Base-by-base conservation (phyloP, 1,140 invertebrate species). In the Anadara kagoshimensis region DNA sequence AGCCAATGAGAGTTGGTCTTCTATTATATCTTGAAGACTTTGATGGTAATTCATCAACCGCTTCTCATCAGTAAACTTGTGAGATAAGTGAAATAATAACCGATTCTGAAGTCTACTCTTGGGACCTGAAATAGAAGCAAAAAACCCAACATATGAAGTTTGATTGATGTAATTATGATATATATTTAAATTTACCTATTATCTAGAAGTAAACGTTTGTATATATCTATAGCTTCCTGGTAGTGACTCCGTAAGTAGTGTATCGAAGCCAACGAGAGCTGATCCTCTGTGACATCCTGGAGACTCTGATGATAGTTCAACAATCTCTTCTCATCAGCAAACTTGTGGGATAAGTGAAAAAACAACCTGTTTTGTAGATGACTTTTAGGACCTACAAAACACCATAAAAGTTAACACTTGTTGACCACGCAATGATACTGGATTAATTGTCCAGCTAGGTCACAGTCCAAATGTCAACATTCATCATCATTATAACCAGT, bases 211-310 rank as follows among this genome's bases (percentile, higher is more conserved):
- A 99, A 93, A 76, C 96, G 93, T 89, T 99, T 99, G 86, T 99
- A 99, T 78, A 99, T 97, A 89, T 99, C 98, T 79, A 99, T 99
- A 26, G 98, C 97, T 90, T 99, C 98, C 89, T 99, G 97, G 89
- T 98, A 99, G 88, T 99, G 97, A 47, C 94, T 94, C 47, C 97
- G 91, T 54, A 99, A 91, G 87, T 98, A 99, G 88, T 99, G 97
- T 81, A 99, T 96, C 0, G 97, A 96, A 4, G 98, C 98, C 47
- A 99, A 89, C 79, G 96, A 97, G 11, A 99, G 90, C 89, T 99
- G 97, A 90, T 99, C 97, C 90, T 99, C 96, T 14, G 96, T 92
- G 5, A 95, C 92, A 85, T 98, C 95, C 72, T 95, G 93, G 12
- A 99, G 89, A 75, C 94, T 93, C 63, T 95, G 93, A 87, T 97